phyloP scores from a whole-genome alignment of 2,797 vertebrate genomes.

The Uromys caudimaculatus region DNA sequence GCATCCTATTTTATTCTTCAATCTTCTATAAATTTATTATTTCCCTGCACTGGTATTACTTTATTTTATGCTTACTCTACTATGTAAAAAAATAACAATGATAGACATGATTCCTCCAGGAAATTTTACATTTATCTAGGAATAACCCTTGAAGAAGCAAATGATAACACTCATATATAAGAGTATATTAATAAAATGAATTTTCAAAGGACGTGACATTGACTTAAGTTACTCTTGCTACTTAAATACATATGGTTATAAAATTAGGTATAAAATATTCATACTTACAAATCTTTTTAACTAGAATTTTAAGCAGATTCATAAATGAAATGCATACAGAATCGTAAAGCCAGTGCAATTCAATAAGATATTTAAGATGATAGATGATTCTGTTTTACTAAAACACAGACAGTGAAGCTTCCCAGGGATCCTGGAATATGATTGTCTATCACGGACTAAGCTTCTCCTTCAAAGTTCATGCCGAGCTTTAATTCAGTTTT shows the following conservation, averaged over 20 bases:
- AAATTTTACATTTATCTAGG: not conserved
- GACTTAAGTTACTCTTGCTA: not conserved
- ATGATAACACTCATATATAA: not conserved
- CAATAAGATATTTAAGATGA: not conserved
- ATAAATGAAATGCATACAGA: not conserved
- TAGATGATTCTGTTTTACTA: not conserved
- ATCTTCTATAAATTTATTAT: not conserved
- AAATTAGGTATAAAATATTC: conserved; percentile 22
- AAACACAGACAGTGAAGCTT: not conserved
- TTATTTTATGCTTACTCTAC: not conserved
- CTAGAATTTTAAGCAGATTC: conserved; percentile 18
- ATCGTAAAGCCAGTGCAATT: not conserved
- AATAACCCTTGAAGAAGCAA: not conserved
- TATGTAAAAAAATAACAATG: not conserved
- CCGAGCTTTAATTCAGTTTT: not conserved
- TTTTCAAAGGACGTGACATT: not conserved
- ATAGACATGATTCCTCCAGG: not conserved
- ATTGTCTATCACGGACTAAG: not conserved
- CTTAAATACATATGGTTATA: conserved; percentile 26
- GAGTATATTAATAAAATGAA: not conserved
- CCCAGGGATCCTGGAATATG: not conserved
- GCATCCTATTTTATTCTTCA: not conserved
- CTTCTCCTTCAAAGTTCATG: not conserved
- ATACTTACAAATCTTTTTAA: conserved; percentile 39
- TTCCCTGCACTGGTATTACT: not conserved